phyloP scores from a whole-genome alignment of 1,140 invertebrate species.

The Pomacea maculata region DNA sequence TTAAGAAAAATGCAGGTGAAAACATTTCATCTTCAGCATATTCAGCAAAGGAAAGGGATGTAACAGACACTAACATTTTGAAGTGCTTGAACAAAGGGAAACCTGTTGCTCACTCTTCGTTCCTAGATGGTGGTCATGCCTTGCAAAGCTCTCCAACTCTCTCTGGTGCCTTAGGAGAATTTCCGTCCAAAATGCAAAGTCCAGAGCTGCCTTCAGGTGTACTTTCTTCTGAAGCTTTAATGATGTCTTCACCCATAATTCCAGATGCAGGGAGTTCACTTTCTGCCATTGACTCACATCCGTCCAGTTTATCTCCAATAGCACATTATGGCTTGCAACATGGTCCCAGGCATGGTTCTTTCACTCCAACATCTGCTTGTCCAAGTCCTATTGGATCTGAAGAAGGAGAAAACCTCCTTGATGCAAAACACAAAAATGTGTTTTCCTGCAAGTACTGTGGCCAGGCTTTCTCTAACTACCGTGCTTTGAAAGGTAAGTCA shows the following conservation, averaged over 20 bases:
- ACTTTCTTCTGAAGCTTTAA: not conserved
- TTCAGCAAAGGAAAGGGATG: not conserved
- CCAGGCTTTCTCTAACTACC: conserved; percentile 85
- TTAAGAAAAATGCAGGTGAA: not conserved
- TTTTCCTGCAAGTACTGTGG: conserved; percentile 81
- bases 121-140: too few species aligned
- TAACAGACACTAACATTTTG: not conserved
- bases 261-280: not conserved
- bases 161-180: too few species aligned
- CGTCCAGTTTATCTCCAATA: not conserved
- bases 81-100: too few species aligned
- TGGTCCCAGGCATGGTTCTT: not conserved
- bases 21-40: not conserved
- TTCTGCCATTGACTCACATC: not conserved
- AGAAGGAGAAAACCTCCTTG: not conserved
- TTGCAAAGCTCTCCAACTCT: too few species aligned
- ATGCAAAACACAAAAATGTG: not conserved
- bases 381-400: not conserved
- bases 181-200: too few species aligned
- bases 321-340: not conserved
- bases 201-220: not conserved
- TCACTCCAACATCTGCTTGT: not conserved
- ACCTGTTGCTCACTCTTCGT: too few species aligned
- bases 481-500: conserved; percentile 64
- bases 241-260: not conserved